Evolutionary conservation across 2,888 invertebrate genomes (phyloP).

Genomic region (Andrena camellia): DNA sequence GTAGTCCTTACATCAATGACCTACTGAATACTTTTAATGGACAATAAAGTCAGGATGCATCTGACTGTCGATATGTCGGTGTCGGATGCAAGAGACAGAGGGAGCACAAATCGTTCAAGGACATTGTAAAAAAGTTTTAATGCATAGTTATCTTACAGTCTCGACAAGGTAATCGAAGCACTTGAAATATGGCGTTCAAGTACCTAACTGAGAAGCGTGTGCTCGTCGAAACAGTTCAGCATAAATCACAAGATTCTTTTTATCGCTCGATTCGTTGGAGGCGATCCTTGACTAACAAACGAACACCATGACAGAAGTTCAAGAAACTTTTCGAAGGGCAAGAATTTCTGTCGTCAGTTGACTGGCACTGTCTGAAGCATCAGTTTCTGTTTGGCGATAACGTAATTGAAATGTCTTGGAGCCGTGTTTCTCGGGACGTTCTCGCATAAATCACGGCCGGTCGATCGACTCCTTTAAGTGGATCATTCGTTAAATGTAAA

Average conservation of each 20-base stretch:
- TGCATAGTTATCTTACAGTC: not conserved
- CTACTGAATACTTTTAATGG: no score
- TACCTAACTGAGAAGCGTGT: not conserved
- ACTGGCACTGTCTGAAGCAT: not conserved
- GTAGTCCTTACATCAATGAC: no score
- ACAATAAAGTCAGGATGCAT: no score
- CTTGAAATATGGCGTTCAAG: constrained; percentile 6
- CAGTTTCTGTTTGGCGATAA: constrained; percentile 31
- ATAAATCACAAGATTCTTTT: constrained; percentile 16
- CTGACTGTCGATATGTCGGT: no score
- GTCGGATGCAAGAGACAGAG: no score
- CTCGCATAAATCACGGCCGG: constrained; percentile 39
- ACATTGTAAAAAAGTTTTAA: no score
- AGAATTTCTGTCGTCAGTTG: constrained; percentile 8
- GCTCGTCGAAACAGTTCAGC: not conserved
- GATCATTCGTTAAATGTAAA: constrained; percentile 56
- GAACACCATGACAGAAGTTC: not conserved
- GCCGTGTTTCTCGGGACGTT: constrained; percentile 38
- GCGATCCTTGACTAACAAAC: constrained; percentile 12
- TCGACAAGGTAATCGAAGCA: constrained; percentile 32
- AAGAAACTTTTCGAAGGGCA: not conserved
- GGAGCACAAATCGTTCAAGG: no score
- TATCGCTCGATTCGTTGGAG: not conserved
- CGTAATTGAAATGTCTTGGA: constrained; percentile 61
- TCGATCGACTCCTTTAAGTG: constrained; percentile 44